Percentiles rank a stretch among this genome's conserved stretches.
These are phyloP conservation scores for Latheticus oryzae DNA, from an alignment of 2,888 invertebrate genomes.

Conservation along the genomic window DNA sequence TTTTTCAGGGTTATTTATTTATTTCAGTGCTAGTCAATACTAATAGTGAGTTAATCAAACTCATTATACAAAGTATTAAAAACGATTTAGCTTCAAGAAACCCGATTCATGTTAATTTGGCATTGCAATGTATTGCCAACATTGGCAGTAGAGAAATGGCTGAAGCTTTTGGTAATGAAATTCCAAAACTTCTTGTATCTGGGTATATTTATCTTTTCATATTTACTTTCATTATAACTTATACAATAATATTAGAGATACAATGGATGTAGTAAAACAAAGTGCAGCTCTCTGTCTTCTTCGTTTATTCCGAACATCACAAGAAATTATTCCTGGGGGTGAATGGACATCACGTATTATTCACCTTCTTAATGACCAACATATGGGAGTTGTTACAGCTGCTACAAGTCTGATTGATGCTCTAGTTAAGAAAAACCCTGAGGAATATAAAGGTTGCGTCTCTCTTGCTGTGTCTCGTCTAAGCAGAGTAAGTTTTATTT, in stretches of 20 bases:
- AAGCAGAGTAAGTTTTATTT: slow-evolving; percentile 75
- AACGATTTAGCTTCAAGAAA: slow-evolving; percentile 97
- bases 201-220: slow-evolving; percentile 73
- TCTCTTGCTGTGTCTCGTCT: slow-evolving; percentile 97
- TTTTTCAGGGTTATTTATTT: slow-evolving; percentile 93
- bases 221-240: slow-evolving; percentile 27
- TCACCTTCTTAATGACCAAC: slow-evolving; percentile 98
- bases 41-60: slow-evolving; percentile 97
- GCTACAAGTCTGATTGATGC: slow-evolving; percentile 98
- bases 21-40: slow-evolving; percentile 99
- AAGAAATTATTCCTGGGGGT: slow-evolving; percentile 95
- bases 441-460: slow-evolving; percentile 99
- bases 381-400: slow-evolving; percentile 99
- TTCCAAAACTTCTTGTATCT: slow-evolving; percentile 97
- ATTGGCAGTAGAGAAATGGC: slow-evolving; percentile 99
- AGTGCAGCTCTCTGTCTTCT: slow-evolving; percentile 97
- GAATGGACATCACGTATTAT: slow-evolving; percentile 99
- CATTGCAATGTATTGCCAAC: slow-evolving; percentile 99
- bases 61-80: slow-evolving; percentile 99
- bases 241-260: too few species aligned
- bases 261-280: slow-evolving; percentile 99
- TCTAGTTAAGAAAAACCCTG: slow-evolving; percentile 97
- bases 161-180: slow-evolving; percentile 98
- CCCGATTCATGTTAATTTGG: slow-evolving; percentile 98
- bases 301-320: slow-evolving; percentile 92